Evolutionary conservation across 2,888 invertebrate genomes (phyloP), one percentile per base, ranked within the genome.

Genomic region (Portevinia maculata): DNA sequence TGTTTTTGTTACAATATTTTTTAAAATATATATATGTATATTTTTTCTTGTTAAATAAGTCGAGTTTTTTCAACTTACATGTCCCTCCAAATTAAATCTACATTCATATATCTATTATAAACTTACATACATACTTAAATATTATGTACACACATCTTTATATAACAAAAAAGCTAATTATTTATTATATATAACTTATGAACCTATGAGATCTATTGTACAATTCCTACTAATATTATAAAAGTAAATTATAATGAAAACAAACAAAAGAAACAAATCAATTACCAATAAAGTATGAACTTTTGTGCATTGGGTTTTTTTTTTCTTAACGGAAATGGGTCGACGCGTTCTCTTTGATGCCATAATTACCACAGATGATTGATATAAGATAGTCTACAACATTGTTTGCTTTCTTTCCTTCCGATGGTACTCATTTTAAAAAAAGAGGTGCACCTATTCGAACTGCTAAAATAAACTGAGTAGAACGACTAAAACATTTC

Each of bases 201-300:
- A 52, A 41, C 28, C n/a, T n/a, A n/a, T 24, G 24, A 21, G 21
- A 50, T 60, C 30, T 41, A 70, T 50, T 78, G 57, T 78, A 78
- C 50, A 70, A 78, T 78, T 76, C 57, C 70, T 78, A 70, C 39
- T 55, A 30, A 30, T 3, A 41, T 50, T 34, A 52, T 48, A 46
- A 30, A 39, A 39, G 21, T 65, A 39, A 57, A 39, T 19, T 37
- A 64, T 21, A 37, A 24, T 32, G 13, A 44, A 55, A 62, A 21
- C 19, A 44, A 44, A 19, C n/a, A n/a, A 39, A 30, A 19, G 21
- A 41, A 55, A 55, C 3, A 55, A 52, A 60, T 50, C 37, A 39
- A 41, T 32, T 24, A 59, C 30, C 15, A 60, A 46, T 60, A 60
- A 60, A 59, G 2, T 60, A n/a, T 60, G 46, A 48, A 34, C 8